Evolutionary conservation across 2,113 vertebrate genomes (phyloP).

Genomic region (Melanocharis versteri): DNA sequence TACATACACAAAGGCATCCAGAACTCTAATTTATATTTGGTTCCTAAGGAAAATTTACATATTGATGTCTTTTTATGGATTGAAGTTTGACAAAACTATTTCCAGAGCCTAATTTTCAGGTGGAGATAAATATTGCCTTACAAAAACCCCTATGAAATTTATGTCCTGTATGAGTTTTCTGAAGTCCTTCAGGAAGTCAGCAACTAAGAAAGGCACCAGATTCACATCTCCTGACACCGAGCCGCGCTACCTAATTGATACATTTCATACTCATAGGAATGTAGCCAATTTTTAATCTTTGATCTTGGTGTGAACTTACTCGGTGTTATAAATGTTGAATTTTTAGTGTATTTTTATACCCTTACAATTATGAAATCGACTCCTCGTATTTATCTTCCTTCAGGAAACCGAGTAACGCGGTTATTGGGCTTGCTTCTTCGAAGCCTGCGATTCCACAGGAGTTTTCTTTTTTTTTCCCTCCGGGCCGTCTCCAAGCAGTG

Average conservation of each 20-base stretch:
- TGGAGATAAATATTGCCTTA: neutral
- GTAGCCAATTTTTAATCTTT: conserved; percentile 24
- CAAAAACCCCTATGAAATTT: neutral
- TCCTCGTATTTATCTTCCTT: conserved; percentile 17
- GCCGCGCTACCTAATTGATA: neutral
- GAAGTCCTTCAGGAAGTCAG: neutral
- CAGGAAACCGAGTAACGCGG: conserved; percentile 2
- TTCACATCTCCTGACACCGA: neutral
- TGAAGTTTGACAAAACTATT: neutral
- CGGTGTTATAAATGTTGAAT: neutral
- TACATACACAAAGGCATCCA: neutral
- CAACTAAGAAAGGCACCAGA: neutral
- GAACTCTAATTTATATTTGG: neutral
- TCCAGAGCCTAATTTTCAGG: neutral
- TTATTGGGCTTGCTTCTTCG: conserved; percentile 35
- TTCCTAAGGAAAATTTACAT: neutral
- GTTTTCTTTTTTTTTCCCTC: neutral
- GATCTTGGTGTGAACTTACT: conserved; percentile 6
- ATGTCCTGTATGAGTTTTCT: neutral
- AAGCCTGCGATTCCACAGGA: neutral
- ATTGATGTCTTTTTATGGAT: neutral
- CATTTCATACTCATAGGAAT: neutral
- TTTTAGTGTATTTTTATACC: conserved; percentile 26
- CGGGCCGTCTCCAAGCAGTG: conserved; percentile 53
- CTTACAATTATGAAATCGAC: neutral